These are phyloP conservation scores for Percina caprodes DNA, from an alignment of 2,113 vertebrate genomes.

Conservation along the genomic window DNA sequence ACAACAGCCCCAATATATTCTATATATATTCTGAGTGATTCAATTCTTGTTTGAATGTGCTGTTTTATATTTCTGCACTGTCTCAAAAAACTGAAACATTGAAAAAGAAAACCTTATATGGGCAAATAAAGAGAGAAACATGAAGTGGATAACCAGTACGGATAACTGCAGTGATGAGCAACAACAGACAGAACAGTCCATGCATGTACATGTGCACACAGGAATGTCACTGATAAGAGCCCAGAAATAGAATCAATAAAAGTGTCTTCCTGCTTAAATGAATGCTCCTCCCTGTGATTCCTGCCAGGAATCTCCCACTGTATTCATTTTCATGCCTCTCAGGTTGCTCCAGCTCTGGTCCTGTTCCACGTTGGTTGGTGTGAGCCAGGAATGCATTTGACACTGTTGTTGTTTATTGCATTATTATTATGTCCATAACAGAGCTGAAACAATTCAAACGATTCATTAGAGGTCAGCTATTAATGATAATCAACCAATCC, in stretches of 20 bases:
- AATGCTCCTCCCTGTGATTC: not conserved
- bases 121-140: not conserved
- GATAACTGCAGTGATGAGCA: not conserved
- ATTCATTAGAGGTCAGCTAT: not conserved
- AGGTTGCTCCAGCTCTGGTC: not conserved
- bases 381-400: conserved; percentile 27
- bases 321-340: conserved; percentile 7
- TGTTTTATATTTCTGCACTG: not conserved
- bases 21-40: no score
- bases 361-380: not conserved
- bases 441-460: not conserved
- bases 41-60: not conserved
- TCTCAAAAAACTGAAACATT: not conserved
- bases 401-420: conserved; percentile 10
- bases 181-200: not conserved
- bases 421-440: not conserved
- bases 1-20: no score
- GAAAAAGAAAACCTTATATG: not conserved
- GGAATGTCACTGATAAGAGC: conserved; percentile 10
- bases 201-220: not conserved
- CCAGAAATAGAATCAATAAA: conserved; percentile 21
- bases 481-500: not conserved
- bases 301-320: not conserved
- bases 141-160: not conserved
- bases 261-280: not conserved